phyloP scores from a whole-genome alignment of 2,113 vertebrate genomes.

The Eubucco bourcierii region DNA sequence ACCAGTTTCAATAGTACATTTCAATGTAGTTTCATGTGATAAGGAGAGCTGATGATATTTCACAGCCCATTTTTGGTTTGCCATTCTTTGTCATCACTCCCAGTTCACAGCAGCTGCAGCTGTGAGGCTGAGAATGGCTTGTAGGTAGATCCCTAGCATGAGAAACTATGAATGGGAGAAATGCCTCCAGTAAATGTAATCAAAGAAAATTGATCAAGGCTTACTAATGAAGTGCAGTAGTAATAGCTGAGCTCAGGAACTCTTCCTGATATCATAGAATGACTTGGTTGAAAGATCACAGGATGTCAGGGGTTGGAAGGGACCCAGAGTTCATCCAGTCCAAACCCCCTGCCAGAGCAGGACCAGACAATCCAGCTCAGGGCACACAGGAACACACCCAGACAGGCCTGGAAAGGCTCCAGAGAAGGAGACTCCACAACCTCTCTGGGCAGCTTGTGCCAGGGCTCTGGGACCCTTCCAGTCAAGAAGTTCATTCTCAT shows the following conservation, averaged over 20 bases:
- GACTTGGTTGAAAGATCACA: no score
- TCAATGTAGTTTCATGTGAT: not conserved
- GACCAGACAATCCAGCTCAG: no score
- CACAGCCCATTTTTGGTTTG: not conserved
- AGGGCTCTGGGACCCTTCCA: no score
- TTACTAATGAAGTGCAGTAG: not conserved
- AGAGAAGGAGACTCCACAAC: no score
- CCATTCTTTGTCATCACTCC: not conserved
- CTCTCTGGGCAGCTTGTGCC: no score
- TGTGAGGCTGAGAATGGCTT: not conserved
- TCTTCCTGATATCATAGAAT: no score
- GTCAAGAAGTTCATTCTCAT: no score
- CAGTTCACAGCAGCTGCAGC: not conserved
- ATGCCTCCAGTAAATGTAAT: not conserved
- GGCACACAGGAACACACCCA: no score
- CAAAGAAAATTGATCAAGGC: not conserved
- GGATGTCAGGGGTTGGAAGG: no score
- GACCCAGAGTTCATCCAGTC: no score
- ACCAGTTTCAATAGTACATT: slow-evolving; percentile 6
- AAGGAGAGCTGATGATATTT: not conserved
- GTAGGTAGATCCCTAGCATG: not conserved
- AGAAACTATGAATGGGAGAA: not conserved
- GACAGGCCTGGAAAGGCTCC: no score
- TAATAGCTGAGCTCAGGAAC: not conserved
- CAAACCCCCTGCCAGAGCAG: no score